These are phyloP conservation scores for Saxidomus purpurata DNA, from an alignment of 1,140 invertebrate genomes.

Conservation along the genomic window DNA sequence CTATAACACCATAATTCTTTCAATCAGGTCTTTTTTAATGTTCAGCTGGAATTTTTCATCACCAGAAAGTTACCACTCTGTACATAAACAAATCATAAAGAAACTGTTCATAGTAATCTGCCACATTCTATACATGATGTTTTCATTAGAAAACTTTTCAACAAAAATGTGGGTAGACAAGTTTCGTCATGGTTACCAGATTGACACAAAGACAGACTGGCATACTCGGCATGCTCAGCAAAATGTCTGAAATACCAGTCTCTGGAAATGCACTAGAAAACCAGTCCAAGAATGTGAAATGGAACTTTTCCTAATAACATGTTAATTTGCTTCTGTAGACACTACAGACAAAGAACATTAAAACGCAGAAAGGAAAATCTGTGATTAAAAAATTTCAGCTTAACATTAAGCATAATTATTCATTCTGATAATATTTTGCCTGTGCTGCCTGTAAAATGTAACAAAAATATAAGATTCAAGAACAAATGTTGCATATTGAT, in stretches of 20 bases:
- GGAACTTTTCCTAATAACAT: constrained; percentile 5
- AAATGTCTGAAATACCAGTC: constrained; percentile 19
- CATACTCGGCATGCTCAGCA: not conserved
- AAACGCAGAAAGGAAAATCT: not conserved
- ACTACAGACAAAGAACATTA: not conserved
- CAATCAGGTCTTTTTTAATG: no score
- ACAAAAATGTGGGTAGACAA: not conserved
- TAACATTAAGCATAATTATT: no score
- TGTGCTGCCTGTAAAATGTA: no score
- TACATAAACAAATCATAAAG: not conserved
- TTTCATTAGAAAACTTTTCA: constrained; percentile 32
- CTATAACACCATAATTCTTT: no score
- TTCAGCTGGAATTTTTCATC: not conserved
- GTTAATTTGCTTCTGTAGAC: constrained; percentile 2
- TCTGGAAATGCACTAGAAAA: not conserved
- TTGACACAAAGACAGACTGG: constrained; percentile 42
- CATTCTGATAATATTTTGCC: no score
- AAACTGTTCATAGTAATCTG: not conserved
- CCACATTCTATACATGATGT: constrained; percentile 22
- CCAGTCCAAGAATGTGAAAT: constrained; percentile 22
- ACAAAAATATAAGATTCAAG: no score
- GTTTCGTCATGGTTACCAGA: constrained; percentile 9
- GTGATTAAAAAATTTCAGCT: not conserved
- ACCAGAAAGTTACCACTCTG: not conserved
- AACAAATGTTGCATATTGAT: no score